Evolutionary conservation across 1,140 invertebrate genomes (phyloP).

Genomic region (Conus betulinus): DNA sequence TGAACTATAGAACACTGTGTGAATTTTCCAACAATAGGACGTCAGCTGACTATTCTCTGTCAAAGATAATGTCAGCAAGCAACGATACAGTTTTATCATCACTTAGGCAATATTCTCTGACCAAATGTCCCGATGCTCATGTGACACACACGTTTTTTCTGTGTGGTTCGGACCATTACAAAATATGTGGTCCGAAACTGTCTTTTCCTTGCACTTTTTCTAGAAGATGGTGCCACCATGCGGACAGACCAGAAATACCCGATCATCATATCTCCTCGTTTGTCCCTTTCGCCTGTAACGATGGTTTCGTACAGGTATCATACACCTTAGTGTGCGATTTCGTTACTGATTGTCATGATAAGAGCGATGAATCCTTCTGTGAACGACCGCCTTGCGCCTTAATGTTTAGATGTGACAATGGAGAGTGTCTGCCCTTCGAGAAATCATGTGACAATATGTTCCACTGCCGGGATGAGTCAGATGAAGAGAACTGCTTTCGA

Average conservation of each 20-base stretch:
- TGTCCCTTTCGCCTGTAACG: background rate
- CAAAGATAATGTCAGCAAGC: no score
- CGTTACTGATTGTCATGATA: background rate
- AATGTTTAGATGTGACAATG: background rate
- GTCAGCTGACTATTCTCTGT: no score
- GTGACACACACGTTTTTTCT: background rate
- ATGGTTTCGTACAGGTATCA: background rate
- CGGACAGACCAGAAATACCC: no score
- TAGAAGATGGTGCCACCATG: no score
- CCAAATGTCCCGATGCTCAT: background rate
- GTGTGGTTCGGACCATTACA: background rate
- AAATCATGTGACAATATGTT: background rate
- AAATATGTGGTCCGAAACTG: no score
- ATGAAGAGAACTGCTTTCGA: background rate
- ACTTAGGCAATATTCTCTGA: no score
- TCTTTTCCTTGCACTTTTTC: no score
- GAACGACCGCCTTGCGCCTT: background rate
- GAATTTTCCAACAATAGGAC: no score
- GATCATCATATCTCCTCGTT: no score
- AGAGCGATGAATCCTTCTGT: background rate
- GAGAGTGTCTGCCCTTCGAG: background rate
- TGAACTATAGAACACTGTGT: no score
- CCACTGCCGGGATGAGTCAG: slow-evolving; percentile 1
- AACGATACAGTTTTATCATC: no score
- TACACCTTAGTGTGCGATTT: slow-evolving; percentile 11